Conservation (phyloP, 2,797 vertebrate genomes). For the Lithobates sylvaticus region DNA sequence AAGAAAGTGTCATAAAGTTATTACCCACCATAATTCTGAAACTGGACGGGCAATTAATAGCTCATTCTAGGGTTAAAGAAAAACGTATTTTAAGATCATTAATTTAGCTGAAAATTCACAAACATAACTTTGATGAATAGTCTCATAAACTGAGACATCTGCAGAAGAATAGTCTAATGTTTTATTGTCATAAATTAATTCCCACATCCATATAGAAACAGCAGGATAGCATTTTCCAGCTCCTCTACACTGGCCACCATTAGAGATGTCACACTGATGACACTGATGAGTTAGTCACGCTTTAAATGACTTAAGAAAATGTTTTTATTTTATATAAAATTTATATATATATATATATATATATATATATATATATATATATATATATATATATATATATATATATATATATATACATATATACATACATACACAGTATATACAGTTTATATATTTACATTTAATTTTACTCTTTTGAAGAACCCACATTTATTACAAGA, state of each 20-base stretch:
- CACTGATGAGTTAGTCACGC: conserved; percentile 25
- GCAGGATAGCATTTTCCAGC: conserved; percentile 28
- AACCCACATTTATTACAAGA: conserved; percentile 10
- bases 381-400: too few relatives aligned
- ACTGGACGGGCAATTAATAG: conserved; percentile 10
- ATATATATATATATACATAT: background rate
- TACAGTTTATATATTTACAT: too few relatives aligned
- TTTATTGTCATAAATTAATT: conserved; percentile 36
- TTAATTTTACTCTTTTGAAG: conserved; percentile 13
- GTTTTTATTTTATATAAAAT: too few relatives aligned
- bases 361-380: too few relatives aligned
- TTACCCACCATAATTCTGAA: conserved; percentile 1
- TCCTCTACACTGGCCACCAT: conserved; percentile 7
- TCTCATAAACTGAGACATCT: conserved; percentile 22
- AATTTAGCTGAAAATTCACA: conserved; percentile 31
- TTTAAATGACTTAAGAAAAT: conserved; percentile 43
- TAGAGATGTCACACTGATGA: conserved; percentile 29
- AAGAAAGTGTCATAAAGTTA: background rate
- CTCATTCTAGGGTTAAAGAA: conserved; percentile 25
- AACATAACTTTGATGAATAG: conserved; percentile 39
- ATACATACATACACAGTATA: too few relatives aligned
- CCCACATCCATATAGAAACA: conserved; percentile 31
- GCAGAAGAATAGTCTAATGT: conserved; percentile 21
- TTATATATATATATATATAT: background rate
- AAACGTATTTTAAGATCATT: conserved; percentile 21